These are phyloP conservation scores for Pomacea maculata DNA, from an alignment of 1,140 invertebrate genomes.

Conservation along the genomic window DNA sequence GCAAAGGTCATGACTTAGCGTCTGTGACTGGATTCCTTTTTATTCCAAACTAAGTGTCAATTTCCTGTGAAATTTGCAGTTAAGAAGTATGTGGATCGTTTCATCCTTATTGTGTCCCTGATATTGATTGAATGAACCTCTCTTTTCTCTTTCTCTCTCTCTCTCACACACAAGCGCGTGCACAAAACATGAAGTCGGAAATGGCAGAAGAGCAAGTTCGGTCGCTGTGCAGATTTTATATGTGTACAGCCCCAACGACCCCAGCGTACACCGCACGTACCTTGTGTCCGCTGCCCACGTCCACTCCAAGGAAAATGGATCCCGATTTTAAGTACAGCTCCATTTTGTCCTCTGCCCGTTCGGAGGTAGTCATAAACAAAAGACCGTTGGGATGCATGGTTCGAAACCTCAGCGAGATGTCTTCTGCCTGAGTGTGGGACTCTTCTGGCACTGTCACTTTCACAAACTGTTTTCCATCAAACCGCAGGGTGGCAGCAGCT, in stretches of 20 bases:
- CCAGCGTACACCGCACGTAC: slow-evolving; percentile 65
- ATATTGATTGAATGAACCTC: no score
- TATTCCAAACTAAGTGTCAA: background rate
- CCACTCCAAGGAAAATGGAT: slow-evolving; percentile 80
- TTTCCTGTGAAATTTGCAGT: no score
- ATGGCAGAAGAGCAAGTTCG: no score
- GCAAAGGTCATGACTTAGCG: background rate
- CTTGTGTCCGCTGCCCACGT: slow-evolving; percentile 87
- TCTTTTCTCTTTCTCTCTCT: no score
- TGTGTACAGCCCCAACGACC: background rate
- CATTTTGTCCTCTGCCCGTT: slow-evolving; percentile 78
- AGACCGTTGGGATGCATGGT: slow-evolving; percentile 77
- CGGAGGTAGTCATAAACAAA: slow-evolving; percentile 69
- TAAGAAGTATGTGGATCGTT: no score
- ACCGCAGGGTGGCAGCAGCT: slow-evolving; percentile 87
- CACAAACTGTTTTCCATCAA: slow-evolving; percentile 90
- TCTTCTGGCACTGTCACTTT: slow-evolving; percentile 81
- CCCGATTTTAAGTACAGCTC: slow-evolving; percentile 85
- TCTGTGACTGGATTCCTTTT: background rate
- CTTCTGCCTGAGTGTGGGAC: slow-evolving; percentile 89
- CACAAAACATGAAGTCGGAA: background rate
- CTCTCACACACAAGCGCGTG: no score
- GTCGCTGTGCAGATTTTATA: background rate
- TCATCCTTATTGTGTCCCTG: background rate
- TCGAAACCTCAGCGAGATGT: slow-evolving; percentile 86